Conservation (phyloP, 2,888 invertebrate genomes). For the Steinernema carpocapsae region DNA sequence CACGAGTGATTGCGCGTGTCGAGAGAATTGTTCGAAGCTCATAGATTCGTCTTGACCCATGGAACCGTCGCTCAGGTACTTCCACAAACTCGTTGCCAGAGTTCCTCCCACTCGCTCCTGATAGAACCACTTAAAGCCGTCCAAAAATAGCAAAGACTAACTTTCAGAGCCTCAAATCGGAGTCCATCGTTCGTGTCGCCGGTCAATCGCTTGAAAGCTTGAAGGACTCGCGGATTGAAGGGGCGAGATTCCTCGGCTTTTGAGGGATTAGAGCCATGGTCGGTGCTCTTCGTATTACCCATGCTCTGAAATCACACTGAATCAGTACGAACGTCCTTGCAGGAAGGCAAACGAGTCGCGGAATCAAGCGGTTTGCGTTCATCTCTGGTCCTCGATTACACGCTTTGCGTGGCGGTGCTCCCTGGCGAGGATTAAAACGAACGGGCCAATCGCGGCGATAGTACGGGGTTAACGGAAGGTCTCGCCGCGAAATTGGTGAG, state of each 20-base stretch:
- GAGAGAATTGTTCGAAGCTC: conserved; percentile 29
- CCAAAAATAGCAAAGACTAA: background rate
- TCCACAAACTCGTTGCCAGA: conserved; percentile 27
- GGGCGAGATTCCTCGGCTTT: background rate
- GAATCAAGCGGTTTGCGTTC: too few relatives aligned
- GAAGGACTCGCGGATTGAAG: background rate
- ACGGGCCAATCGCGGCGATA: too few relatives aligned
- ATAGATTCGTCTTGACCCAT: background rate
- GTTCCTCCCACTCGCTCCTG: conserved; percentile 25
- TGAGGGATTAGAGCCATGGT: too few relatives aligned
- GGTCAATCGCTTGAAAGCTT: background rate
- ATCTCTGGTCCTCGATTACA: too few relatives aligned
- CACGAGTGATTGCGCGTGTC: conserved; percentile 31
- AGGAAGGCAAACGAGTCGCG: background rate
- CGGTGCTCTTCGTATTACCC: conserved; percentile 4
- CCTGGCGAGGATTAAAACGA: too few relatives aligned
- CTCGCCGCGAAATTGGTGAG: too few relatives aligned
- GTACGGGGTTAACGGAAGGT: too few relatives aligned
- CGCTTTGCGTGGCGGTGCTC: too few relatives aligned
- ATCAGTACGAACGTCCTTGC: background rate
- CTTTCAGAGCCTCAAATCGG: background rate
- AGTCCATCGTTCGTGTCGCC: background rate
- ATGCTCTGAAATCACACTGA: background rate
- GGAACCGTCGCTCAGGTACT: conserved; percentile 32
- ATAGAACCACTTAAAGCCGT: background rate